These are phyloP conservation scores for Toxotes jaculatrix DNA, from an alignment of 2,113 vertebrate species.

Conservation along the genomic window DNA sequence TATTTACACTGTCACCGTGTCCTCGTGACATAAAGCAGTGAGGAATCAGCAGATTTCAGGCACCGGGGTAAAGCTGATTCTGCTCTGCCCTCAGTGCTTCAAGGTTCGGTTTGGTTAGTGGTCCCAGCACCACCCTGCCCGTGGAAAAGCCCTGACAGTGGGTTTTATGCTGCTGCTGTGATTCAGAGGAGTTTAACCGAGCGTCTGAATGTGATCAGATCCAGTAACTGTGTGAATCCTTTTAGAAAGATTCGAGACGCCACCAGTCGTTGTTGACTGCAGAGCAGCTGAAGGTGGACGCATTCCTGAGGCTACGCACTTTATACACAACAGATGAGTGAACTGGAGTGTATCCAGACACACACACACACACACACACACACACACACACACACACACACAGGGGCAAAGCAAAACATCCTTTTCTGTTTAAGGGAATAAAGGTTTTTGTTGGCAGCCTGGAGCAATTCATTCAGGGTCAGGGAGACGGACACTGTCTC, in stretches of 20 bases:
- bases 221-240: not conserved
- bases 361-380: slow-evolving; percentile 19
- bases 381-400: slow-evolving; percentile 20
- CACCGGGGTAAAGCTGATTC: no score
- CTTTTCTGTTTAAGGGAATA: slow-evolving; percentile 43
- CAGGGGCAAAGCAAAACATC: not conserved
- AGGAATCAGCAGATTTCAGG: no score
- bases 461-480: not conserved
- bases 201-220: not conserved
- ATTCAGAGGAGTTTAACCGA: no score
- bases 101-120: no score
- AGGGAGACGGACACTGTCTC: not conserved
- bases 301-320: slow-evolving; percentile 61
- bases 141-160: no score
- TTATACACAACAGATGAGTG: slow-evolving; percentile 72
- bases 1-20: no score
- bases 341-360: slow-evolving; percentile 36
- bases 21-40: no score
- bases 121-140: no score
- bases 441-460: not conserved
- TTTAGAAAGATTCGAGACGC: not conserved
- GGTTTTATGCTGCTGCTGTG: no score
- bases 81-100: no score
- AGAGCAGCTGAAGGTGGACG: slow-evolving; percentile 39
- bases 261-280: not conserved